phyloP scores from a whole-genome alignment of 1,140 invertebrate genomes.

The Chironomus striatipennis region DNA sequence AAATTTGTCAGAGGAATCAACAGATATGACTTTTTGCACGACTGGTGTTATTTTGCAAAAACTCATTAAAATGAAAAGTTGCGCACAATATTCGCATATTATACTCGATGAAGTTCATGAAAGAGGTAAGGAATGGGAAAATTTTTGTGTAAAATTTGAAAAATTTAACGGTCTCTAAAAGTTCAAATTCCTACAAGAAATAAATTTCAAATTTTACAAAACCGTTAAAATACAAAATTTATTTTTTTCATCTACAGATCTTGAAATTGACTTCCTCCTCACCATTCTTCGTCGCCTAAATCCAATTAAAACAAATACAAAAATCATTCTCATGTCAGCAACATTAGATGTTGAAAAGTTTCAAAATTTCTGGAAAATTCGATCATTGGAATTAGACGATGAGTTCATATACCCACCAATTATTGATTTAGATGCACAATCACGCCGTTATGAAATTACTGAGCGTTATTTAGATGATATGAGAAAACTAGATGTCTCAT shows the following conservation, averaged over 20 bases:
- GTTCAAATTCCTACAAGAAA: too few species aligned
- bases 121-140: slow-evolving; percentile 42
- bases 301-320: slow-evolving; percentile 59
- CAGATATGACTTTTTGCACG: slow-evolving; percentile 79
- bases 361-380: not conserved
- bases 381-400: not conserved
- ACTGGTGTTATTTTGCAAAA: slow-evolving; percentile 67
- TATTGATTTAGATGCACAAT: slow-evolving; percentile 46
- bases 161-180: too few species aligned
- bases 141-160: too few species aligned
- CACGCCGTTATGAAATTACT: slow-evolving; percentile 45
- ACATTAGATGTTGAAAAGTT: slow-evolving; percentile 58
- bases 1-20: slow-evolving; percentile 35
- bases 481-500: slow-evolving; percentile 27
- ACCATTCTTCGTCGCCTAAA: slow-evolving; percentile 76
- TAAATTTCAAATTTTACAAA: too few species aligned
- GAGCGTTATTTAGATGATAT: slow-evolving; percentile 64
- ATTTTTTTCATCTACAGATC: slow-evolving; percentile 44
- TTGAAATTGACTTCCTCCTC: slow-evolving; percentile 87
- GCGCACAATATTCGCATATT: slow-evolving; percentile 75
- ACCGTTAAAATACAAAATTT: too few species aligned
- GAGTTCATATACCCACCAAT: slow-evolving; percentile 40
- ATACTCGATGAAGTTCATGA: slow-evolving; percentile 96
- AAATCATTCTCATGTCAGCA: slow-evolving; percentile 82
- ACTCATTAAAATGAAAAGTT: slow-evolving; percentile 57